Percentiles rank a stretch among this genome's conserved stretches.
phyloP scores from a whole-genome alignment of 2,888 invertebrate species.

The Euplagia quadripunctaria region DNA sequence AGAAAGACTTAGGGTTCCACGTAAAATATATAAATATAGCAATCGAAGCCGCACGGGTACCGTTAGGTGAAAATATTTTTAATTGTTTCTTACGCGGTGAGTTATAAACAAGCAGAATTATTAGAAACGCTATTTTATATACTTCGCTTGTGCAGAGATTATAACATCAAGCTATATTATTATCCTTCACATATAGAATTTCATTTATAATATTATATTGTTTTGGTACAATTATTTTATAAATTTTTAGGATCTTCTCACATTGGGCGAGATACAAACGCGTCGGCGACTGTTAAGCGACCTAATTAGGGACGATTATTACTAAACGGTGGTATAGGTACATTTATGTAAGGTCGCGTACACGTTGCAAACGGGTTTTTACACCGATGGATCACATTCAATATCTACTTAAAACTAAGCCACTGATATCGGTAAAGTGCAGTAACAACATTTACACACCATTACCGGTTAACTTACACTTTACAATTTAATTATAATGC shows the following conservation, averaged over 20 bases:
- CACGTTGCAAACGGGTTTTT: constrained; percentile 3
- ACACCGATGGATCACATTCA: not conserved
- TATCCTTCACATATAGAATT: not conserved
- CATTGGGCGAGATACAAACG: not conserved
- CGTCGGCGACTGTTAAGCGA: constrained; percentile 1
- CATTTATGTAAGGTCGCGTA: not conserved
- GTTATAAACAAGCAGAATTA: not conserved
- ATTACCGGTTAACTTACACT: not conserved
- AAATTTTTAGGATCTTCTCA: no score
- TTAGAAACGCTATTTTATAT: not conserved
- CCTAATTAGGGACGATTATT: not conserved
- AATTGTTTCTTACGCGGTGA: not conserved
- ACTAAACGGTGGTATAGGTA: constrained; percentile 8
- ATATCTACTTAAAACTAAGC: constrained; percentile 1
- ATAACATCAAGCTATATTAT: constrained; percentile 3
- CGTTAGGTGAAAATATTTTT: not conserved
- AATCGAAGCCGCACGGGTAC: no score
- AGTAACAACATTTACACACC: not conserved
- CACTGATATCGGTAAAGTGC: not conserved
- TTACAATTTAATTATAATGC: not conserved
- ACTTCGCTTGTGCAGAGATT: not conserved
- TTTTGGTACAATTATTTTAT: not conserved
- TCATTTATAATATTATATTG: not conserved
- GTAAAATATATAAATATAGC: no score
- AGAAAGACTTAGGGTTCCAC: no score